Conservation (phyloP, 2,113 vertebrate genomes). For the Stigmatopora nigra region DNA sequence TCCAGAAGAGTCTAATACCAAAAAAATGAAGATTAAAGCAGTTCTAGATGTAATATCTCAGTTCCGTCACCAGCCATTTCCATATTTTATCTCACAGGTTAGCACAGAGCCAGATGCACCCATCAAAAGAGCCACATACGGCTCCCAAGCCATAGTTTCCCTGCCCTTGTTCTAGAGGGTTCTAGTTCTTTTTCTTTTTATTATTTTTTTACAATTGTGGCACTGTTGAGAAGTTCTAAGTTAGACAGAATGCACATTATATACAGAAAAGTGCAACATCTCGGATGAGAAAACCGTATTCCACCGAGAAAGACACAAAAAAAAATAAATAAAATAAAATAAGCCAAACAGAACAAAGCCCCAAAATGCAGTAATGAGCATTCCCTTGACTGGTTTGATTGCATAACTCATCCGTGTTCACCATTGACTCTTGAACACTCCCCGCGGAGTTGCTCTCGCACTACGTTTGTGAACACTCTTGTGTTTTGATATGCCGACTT, state of each 20-base stretch:
- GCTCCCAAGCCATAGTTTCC: no score
- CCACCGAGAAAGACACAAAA: constrained; percentile 37
- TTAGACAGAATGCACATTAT: constrained; percentile 30
- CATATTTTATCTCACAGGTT: no score
- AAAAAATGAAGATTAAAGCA: no score
- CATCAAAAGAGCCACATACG: no score
- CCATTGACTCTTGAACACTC: constrained; percentile 39
- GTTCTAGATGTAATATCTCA: no score
- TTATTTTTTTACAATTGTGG: constrained; percentile 22
- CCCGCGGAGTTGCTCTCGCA: constrained; percentile 46
- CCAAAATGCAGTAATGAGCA: constrained; percentile 59
- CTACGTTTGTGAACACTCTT: constrained; percentile 46
- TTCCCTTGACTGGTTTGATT: constrained; percentile 58
- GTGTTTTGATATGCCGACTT: constrained; percentile 20
- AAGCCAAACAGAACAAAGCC: constrained; percentile 43
- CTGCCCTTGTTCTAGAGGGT: no score
- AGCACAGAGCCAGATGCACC: no score
- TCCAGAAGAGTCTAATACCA: no score
- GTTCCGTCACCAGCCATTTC: no score
- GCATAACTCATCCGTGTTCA: constrained; percentile 56
- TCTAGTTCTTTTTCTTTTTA: constrained; percentile 4
- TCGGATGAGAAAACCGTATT: constrained; percentile 36
- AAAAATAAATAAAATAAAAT: no score
- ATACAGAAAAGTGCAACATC: constrained; percentile 28
- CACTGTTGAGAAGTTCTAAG: constrained; percentile 5